phyloP scores from a whole-genome alignment of 2,888 invertebrate genomes.

The Anagyrus pseudococci region DNA sequence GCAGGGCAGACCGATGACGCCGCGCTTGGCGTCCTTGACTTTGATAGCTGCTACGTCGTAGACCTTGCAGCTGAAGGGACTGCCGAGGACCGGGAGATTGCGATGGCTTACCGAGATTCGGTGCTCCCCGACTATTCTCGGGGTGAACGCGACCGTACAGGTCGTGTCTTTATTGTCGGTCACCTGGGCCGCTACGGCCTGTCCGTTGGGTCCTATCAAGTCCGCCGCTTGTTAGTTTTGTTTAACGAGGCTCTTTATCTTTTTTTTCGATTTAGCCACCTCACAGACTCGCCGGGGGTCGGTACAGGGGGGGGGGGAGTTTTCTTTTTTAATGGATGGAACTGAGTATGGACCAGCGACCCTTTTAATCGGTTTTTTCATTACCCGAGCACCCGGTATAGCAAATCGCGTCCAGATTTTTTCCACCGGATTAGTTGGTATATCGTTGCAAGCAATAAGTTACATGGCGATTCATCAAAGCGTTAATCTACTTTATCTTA shows the following conservation, averaged over 20 bases:
- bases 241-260: background rate
- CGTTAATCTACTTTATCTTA: too few relatives aligned
- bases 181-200: constrained; percentile 88
- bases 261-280: background rate
- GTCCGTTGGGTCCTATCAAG: constrained; percentile 86
- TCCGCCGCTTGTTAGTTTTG: constrained; percentile 43
- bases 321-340: too few relatives aligned
- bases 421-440: too few relatives aligned
- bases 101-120: constrained; percentile 86
- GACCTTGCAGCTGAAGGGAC: constrained; percentile 94
- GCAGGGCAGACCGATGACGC: constrained; percentile 88
- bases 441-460: too few relatives aligned
- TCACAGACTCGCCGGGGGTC: too few relatives aligned
- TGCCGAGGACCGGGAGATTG: constrained; percentile 84
- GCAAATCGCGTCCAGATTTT: too few relatives aligned
- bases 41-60: constrained; percentile 94
- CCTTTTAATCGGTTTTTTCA: too few relatives aligned
- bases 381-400: too few relatives aligned
- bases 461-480: too few relatives aligned
- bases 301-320: too few relatives aligned
- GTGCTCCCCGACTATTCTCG: constrained; percentile 90
- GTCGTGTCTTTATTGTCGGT: constrained; percentile 82
- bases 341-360: too few relatives aligned
- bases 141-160: constrained; percentile 91
- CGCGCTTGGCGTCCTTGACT: constrained; percentile 88